Percentiles rank a stretch among this genome's conserved stretches.
Conservation (phyloP, 2,113 vertebrate genomes). For the Myocastor coypus region DNA sequence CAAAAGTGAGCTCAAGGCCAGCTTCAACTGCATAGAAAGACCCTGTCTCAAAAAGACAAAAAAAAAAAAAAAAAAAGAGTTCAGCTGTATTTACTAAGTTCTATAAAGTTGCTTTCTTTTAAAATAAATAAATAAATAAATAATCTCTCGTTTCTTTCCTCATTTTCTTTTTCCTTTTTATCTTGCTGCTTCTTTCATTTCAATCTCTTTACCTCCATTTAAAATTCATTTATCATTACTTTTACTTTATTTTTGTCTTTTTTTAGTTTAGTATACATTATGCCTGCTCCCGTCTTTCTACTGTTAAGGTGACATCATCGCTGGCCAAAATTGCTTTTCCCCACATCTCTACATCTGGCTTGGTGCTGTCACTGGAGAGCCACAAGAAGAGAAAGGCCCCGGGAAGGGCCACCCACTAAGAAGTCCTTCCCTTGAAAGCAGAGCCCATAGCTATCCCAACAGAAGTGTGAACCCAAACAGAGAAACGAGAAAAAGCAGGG, state of each 20-base stretch:
- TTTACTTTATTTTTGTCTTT: neutral
- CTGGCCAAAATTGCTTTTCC: neutral
- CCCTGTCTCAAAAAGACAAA: too few relatives aligned
- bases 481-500: neutral
- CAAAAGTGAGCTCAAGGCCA: too few relatives aligned
- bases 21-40: too few relatives aligned
- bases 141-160: neutral
- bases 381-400: neutral
- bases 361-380: neutral
- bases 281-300: neutral
- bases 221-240: neutral
- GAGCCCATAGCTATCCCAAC: neutral
- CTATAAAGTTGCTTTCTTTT: too few relatives aligned
- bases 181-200: neutral
- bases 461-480: neutral
- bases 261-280: neutral
- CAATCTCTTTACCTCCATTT: neutral
- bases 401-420: neutral
- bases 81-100: slow-evolving; percentile 47
- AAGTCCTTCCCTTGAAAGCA: neutral
- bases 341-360: neutral
- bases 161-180: neutral
- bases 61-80: too few relatives aligned
- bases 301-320: neutral
- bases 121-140: too few relatives aligned